These are phyloP conservation scores for Anhinga rufa DNA, from an alignment of 2,113 vertebrate species.

Conservation along the genomic window DNA sequence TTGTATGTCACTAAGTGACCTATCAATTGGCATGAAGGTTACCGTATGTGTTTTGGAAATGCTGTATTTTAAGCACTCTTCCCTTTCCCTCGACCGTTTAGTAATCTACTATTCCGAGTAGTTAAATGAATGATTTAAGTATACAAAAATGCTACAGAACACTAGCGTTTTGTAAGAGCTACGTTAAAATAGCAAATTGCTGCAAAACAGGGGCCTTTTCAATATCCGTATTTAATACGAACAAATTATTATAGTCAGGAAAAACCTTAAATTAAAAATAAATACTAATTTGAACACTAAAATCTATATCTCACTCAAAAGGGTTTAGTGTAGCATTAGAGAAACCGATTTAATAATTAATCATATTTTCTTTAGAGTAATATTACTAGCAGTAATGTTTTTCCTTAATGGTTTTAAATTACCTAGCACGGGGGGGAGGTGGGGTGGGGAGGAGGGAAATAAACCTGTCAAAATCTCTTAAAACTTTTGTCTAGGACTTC, in stretches of 20 bases:
- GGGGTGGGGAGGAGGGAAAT: neutral
- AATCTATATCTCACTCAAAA: neutral
- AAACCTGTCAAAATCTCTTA: neutral
- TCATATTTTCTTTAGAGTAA: constrained; percentile 38
- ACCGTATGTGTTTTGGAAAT: neutral
- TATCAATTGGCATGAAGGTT: neutral
- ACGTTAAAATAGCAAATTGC: neutral
- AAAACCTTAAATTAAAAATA: neutral
- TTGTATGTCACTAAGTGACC: neutral
- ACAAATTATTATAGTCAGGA: neutral
- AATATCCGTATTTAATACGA: neutral
- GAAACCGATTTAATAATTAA: constrained; percentile 44
- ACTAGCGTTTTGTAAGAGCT: neutral
- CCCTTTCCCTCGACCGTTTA: neutral
- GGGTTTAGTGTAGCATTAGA: neutral
- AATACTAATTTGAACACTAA: neutral
- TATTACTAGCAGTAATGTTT: constrained; percentile 19
- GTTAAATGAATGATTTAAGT: neutral
- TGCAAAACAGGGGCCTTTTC: neutral
- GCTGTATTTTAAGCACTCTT: neutral
- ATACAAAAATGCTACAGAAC: neutral
- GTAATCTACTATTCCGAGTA: neutral
- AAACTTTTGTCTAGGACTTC: neutral
- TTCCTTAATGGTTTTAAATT: constrained; percentile 41
- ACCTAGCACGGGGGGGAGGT: neutral